Evolutionary conservation across 2,113 vertebrate species (phyloP), one percentile per base, ranked within the genome.

Genomic region (Guaruba guarouba): DNA sequence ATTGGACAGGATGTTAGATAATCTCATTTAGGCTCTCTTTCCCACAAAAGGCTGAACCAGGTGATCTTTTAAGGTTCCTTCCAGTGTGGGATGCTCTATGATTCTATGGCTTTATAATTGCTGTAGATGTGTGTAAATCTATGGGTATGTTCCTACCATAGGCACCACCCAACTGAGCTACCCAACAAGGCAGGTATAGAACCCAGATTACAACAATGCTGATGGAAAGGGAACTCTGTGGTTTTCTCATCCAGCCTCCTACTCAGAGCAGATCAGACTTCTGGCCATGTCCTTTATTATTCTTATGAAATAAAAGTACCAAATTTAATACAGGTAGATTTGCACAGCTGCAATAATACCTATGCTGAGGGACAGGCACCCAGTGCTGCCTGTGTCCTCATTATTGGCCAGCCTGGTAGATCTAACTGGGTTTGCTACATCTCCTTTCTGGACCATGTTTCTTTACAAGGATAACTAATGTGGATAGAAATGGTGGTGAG

Each of bases 291-390:
- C 17, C 11, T 31, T 63, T 69, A 6, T 31, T 77, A 52, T 37
- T 85, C 17, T 52, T 28, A 73, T 1, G 0, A 80, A 90, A 90
- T 31, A 39, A 66, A 90, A 31, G 3, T 15, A 10, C 55, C 20
- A 82, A 62, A 88, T 44, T 2, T 5, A 55, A 20, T 19, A 22
- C 11, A 48, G 6, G 7, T 43, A 43, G 39, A 90, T 63, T 55
- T 43, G 7, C 20, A 64, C 24, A 57, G 39, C 4, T 10, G 18
- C 35, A 68, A 7, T n/a, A 41, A 44, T 8, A 48, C 5, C 20
- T 33, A 3, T 1, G 1, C 17, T 55, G 12, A 14, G 10, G 11
- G 5, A 46, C 24, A 89, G 55, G 10, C 23, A 35, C 4, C 3
- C 33, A 73, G 0, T 8, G 25, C 61, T 82, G 18, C 7, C n/a